These are phyloP conservation scores for Orius insidiosus DNA, from an alignment of 1,140 invertebrate species.

Conservation along the genomic window DNA sequence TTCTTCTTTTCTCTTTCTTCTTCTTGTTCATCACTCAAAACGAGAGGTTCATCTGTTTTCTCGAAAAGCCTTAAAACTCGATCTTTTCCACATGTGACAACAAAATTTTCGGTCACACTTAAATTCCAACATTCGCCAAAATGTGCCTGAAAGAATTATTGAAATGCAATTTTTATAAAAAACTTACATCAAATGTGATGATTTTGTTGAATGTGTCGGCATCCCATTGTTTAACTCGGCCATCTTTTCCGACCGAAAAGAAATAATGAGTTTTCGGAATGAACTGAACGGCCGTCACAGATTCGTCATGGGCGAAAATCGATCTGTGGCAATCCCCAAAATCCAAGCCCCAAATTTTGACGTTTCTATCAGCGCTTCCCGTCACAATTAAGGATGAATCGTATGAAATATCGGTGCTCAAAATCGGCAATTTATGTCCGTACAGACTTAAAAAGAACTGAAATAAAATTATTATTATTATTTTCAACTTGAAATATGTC, in stretches of 20 bases:
- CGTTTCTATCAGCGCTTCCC: slow-evolving; percentile 85
- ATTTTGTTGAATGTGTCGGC: slow-evolving; percentile 85
- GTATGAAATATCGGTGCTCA: slow-evolving; percentile 84
- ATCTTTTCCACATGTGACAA: slow-evolving; percentile 76
- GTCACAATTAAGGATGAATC: slow-evolving; percentile 82
- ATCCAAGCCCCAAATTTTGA: slow-evolving; percentile 97
- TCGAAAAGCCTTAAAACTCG: slow-evolving; percentile 73
- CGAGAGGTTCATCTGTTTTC: slow-evolving; percentile 72
- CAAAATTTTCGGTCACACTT: slow-evolving; percentile 58
- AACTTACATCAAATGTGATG: slow-evolving; percentile 59
- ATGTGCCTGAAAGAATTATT: slow-evolving; percentile 41
- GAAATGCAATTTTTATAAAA: slow-evolving; percentile 1
- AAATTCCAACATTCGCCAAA: slow-evolving; percentile 58
- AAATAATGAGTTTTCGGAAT: slow-evolving; percentile 83
- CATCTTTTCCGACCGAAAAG: slow-evolving; percentile 86
- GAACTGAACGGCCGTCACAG: slow-evolving; percentile 75
- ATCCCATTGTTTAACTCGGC: slow-evolving; percentile 93
- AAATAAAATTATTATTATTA: slow-evolving; percentile 23
- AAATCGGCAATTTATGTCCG: slow-evolving; percentile 88
- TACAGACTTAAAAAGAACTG: slow-evolving; percentile 91
- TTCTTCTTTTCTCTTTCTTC: slow-evolving; percentile 55
- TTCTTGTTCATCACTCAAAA: slow-evolving; percentile 84
- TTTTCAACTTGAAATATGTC: neutral
- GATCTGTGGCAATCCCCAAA: slow-evolving; percentile 92
- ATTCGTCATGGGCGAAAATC: slow-evolving; percentile 85